A percentile compares a stretch with the other conserved stretches of the same genome.
phyloP scores from a whole-genome alignment of 2,113 vertebrate species.

The Microcebus griseorufus region DNA sequence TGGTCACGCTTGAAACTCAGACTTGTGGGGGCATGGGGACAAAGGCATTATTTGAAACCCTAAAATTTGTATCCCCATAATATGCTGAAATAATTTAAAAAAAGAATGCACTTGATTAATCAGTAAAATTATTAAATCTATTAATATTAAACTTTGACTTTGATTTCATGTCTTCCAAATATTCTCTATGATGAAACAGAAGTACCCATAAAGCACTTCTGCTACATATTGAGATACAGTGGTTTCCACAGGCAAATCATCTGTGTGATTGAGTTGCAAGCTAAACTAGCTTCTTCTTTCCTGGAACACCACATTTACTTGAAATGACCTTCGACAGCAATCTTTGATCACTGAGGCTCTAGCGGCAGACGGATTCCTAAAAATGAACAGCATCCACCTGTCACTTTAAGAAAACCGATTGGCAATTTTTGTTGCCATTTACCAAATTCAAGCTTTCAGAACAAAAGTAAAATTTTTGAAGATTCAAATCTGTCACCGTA shows the following conservation, averaged over 20 bases:
- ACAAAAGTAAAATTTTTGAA: conserved; percentile 28
- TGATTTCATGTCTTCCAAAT: background rate
- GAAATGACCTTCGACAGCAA: background rate
- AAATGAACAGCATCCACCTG: background rate
- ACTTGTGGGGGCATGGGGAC: too few species aligned
- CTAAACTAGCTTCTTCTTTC: background rate
- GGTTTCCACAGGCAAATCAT: background rate
- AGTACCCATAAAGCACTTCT: too few species aligned
- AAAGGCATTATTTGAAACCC: too few species aligned
- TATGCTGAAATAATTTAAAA: too few species aligned
- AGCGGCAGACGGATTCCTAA: background rate
- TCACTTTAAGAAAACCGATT: background rate
- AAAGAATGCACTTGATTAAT: background rate
- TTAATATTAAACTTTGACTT: background rate
- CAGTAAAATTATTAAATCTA: background rate
- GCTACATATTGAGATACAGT: rapidly evolving
- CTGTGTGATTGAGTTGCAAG: background rate
- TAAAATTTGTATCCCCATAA: too few species aligned
- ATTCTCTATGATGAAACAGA: background rate
- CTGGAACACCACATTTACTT: background rate
- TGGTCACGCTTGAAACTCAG: too few species aligned
- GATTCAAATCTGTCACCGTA: background rate
- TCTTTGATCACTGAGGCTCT: background rate
- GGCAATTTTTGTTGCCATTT: background rate
- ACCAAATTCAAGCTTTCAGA: background rate